A percentile compares a stretch with the other conserved stretches of the same genome.
These are phyloP conservation scores for Rostratula benghalensis DNA, from an alignment of 2,113 vertebrate genomes.

Conservation along the genomic window DNA sequence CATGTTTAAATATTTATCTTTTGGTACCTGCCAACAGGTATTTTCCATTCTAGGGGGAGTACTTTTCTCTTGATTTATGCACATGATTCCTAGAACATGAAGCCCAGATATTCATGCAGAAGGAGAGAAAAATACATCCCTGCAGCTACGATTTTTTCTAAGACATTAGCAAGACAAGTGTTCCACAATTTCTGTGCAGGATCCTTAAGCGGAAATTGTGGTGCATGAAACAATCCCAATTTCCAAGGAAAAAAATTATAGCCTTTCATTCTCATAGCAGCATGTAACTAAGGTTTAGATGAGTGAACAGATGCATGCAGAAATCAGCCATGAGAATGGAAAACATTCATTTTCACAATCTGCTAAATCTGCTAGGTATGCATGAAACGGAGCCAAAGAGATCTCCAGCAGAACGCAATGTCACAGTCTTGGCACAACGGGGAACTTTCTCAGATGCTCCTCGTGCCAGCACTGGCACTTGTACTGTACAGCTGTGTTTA, in stretches of 20 bases:
- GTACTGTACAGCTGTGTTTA: conserved; percentile 37
- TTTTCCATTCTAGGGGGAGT: conserved; percentile 50
- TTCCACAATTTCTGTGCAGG: conserved; percentile 56
- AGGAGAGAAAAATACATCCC: conserved; percentile 10
- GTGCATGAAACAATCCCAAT: conserved; percentile 59
- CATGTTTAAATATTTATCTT: conserved; percentile 50
- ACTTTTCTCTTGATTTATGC: conserved; percentile 27
- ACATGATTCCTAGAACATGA: background rate
- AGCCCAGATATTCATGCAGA: background rate
- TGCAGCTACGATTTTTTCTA: background rate
- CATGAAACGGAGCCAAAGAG: conserved; percentile 72
- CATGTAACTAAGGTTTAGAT: conserved; percentile 77
- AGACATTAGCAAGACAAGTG: conserved; percentile 61
- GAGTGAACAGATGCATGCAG: conserved; percentile 76
- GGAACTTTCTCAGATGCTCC: conserved; percentile 47
- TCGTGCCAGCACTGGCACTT: conserved; percentile 41
- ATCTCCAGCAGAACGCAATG: conserved; percentile 73
- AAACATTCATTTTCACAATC: conserved; percentile 79
- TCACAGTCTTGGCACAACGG: conserved; percentile 62
- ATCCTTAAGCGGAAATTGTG: conserved; percentile 67
- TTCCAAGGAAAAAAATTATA: conserved; percentile 73
- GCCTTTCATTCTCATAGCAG: conserved; percentile 75
- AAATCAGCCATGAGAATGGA: conserved; percentile 71
- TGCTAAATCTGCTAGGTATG: conserved; percentile 76
- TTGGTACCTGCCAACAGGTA: conserved; percentile 58